Conservation (phyloP, 1,140 invertebrate genomes). For the Aphelenchoides fujianensis region DNA sequence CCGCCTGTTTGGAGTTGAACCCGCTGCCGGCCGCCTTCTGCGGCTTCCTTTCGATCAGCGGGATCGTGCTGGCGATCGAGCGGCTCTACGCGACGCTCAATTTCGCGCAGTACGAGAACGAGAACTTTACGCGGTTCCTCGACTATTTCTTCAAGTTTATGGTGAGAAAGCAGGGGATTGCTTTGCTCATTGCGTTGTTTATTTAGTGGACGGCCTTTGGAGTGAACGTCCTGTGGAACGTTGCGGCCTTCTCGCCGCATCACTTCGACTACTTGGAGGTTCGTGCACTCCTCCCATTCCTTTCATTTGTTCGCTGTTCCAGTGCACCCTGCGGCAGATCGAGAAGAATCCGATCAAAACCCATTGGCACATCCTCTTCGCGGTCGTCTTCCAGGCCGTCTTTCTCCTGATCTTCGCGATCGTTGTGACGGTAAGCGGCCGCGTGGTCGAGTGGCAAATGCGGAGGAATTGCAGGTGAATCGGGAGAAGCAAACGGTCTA, state of each 20-base stretch:
- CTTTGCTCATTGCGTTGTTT: too few relatives aligned
- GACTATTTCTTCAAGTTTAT: constrained; percentile 5
- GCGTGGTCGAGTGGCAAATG: too few relatives aligned
- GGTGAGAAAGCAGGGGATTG: too few relatives aligned
- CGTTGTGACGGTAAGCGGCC: constrained; percentile 24
- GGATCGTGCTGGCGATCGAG: constrained; percentile 21
- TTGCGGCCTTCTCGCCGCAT: not conserved
- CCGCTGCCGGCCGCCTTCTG: constrained; percentile 15
- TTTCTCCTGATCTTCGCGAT: constrained; percentile 21
- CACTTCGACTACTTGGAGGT: constrained; percentile 20
- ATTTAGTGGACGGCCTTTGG: constrained; percentile 18
- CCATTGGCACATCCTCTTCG: constrained; percentile 25
- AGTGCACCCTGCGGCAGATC: constrained; percentile 20
- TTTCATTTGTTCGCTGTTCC: too few relatives aligned
- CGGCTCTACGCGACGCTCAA: constrained; percentile 25
- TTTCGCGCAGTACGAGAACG: constrained; percentile 27
- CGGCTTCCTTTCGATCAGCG: constrained; percentile 14
- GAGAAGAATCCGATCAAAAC: constrained; percentile 26
- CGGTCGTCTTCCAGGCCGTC: constrained; percentile 21
- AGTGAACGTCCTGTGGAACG: not conserved
- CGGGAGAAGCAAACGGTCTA: constrained; percentile 24
- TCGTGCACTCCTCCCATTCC: too few relatives aligned
- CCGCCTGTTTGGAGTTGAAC: constrained; percentile 19
- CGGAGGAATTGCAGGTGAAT: constrained; percentile 24
- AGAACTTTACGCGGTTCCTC: constrained; percentile 18